Evolutionary conservation across 1,140 invertebrate species (phyloP).

Genomic region (Drosophila tropicalis): DNA sequence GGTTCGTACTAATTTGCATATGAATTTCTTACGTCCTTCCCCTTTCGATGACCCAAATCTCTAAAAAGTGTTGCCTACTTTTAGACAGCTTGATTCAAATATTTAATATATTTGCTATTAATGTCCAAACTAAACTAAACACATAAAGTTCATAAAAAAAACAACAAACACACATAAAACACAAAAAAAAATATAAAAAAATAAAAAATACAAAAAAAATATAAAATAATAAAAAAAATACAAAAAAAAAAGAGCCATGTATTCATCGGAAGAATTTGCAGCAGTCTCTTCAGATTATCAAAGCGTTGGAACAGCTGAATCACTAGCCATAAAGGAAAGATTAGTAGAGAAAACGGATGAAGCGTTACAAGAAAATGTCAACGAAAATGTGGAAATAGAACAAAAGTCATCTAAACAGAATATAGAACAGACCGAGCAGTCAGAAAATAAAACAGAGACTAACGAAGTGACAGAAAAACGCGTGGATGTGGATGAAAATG

Average conservation of each 20-base stretch:
- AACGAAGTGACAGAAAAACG: no score
- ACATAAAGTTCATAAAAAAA: conserved; percentile 3
- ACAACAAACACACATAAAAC: neutral
- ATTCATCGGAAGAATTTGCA: neutral
- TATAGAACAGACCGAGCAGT: no score
- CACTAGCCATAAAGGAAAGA: no score
- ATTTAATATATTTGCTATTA: conserved; percentile 1
- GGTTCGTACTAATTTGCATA: no score
- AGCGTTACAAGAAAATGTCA: no score
- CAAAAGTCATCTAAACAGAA: no score
- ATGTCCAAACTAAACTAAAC: neutral
- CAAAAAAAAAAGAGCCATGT: neutral
- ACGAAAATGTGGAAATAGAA: no score
- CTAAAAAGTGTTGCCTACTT: conserved; percentile 1
- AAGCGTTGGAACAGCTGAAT: no score
- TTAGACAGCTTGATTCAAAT: neutral
- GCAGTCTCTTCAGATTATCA: neutral
- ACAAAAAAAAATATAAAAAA: neutral
- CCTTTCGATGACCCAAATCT: neutral
- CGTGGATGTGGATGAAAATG: no score
- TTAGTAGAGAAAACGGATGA: no score
- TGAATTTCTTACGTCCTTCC: no score
- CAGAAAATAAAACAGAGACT: no score
- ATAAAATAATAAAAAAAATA: neutral
- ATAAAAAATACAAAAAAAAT: neutral